Percentiles rank a stretch among this genome's conserved stretches.
Evolutionary conservation across 2,113 vertebrate genomes (phyloP).

Genomic region (Tyrannus savana): DNA sequence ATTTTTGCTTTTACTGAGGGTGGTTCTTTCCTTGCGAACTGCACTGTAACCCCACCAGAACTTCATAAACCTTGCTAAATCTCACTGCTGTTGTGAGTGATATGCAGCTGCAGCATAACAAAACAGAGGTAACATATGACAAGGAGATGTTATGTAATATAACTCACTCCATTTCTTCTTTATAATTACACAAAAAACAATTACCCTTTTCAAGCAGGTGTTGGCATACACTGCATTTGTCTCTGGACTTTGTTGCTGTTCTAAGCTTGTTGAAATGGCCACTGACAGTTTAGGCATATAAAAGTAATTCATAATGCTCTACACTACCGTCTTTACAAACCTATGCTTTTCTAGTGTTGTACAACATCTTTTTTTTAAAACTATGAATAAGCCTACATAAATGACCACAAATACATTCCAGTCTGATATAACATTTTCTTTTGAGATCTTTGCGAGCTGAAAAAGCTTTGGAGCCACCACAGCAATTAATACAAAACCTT

Average conservation of each 20-base stretch:
- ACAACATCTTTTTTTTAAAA: not conserved
- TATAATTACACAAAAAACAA: not conserved
- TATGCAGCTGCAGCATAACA: not conserved
- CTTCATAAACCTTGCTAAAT: not conserved
- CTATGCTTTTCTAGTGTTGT: not conserved
- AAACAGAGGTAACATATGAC: not conserved
- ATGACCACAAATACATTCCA: rapidly evolving
- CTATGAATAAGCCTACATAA: not conserved
- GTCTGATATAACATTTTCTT: not conserved
- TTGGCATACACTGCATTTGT: not conserved
- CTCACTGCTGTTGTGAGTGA: not conserved
- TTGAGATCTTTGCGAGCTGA: not conserved
- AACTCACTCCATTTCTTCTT: not conserved
- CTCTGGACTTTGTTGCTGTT: not conserved
- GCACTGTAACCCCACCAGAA: not conserved
- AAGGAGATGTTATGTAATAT: not conserved
- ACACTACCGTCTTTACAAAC: not conserved
- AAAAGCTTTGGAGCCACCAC: not conserved
- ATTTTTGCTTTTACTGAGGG: not conserved
- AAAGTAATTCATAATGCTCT: not conserved
- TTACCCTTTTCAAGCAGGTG: not conserved
- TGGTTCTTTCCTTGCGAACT: not conserved
- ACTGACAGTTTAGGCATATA: not conserved
- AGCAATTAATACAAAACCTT: not conserved
- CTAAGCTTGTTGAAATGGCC: not conserved